Conservation (phyloP, 2,797 vertebrate genomes). For the Propithecus perrieri region DNA sequence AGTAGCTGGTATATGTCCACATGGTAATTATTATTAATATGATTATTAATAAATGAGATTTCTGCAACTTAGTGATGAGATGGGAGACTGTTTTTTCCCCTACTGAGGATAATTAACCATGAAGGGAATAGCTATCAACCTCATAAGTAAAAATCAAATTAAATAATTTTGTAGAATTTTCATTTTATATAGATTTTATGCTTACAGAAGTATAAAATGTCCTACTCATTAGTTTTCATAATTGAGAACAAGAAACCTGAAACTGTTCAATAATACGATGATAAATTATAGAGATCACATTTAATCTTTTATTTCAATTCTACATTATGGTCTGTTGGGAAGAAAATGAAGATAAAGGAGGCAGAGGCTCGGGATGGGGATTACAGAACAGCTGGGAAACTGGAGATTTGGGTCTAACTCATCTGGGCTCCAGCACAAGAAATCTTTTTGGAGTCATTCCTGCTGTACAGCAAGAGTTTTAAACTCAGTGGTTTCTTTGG, state of each 20-base stretch:
- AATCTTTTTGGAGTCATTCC: fast-evolving
- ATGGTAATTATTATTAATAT: slow-evolving; percentile 30
- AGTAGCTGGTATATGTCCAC: neutral
- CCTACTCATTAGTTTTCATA: slow-evolving; percentile 6
- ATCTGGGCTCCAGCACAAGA: neutral
- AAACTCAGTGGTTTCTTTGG: neutral
- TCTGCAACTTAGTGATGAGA: slow-evolving; percentile 18
- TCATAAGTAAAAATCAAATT: slow-evolving; percentile 58
- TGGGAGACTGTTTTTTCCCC: neutral
- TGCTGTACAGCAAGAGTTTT: fast-evolving
- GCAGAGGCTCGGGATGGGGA: fast-evolving
- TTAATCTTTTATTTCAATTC: neutral
- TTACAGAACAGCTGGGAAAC: neutral
- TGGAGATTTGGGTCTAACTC: neutral
- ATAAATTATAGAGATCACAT: neutral
- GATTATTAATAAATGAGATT: slow-evolving; percentile 32
- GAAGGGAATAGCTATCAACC: slow-evolving; percentile 26
- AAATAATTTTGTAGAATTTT: slow-evolving; percentile 22
- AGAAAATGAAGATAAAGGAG: neutral
- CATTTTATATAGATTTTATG: neutral
- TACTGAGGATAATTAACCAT: slow-evolving; percentile 31
- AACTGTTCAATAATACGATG: neutral
- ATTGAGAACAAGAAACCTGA: slow-evolving; percentile 45
- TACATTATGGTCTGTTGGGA: neutral
- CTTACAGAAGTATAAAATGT: slow-evolving; percentile 41